phyloP scores from a whole-genome alignment of 2,888 invertebrate species.

The Apamea crenata region DNA sequence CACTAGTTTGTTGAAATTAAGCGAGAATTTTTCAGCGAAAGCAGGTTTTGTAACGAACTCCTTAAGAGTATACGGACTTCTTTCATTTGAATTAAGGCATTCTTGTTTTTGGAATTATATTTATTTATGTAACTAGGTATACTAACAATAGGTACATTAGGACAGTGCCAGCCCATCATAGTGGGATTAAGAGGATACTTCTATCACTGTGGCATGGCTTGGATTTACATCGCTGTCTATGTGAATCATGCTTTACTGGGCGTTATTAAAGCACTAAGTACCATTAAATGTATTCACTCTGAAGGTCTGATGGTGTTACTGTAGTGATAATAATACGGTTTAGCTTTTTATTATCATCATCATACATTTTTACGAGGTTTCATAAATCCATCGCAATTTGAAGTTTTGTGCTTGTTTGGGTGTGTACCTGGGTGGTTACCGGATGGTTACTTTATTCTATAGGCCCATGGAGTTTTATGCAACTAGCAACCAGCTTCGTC shows the following conservation, averaged over 20 bases:
- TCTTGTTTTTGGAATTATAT: not conserved
- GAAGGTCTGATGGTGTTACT: conserved; percentile 43
- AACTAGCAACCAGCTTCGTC: not conserved
- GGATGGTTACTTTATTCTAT: not conserved
- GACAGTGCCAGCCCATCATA: not conserved
- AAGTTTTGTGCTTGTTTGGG: not conserved
- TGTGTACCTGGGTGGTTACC: not conserved
- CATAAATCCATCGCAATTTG: not conserved
- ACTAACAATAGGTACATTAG: not conserved
- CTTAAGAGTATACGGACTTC: not conserved
- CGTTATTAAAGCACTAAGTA: conserved; percentile 51
- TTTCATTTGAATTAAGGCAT: not conserved
- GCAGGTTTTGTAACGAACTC: not conserved
- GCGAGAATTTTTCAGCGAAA: too few relatives aligned
- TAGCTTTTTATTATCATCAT: conserved; percentile 19
- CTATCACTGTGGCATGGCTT: not conserved
- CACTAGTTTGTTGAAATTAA: not conserved
- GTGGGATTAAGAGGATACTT: not conserved
- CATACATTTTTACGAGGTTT: not conserved
- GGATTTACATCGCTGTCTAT: not conserved
- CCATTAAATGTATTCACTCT: conserved; percentile 42
- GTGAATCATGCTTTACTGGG: not conserved
- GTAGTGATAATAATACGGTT: conserved; percentile 36
- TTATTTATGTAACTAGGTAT: not conserved
- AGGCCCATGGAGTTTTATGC: not conserved